These are phyloP conservation scores for Torymus auratus DNA, from an alignment of 2,888 invertebrate genomes.

Conservation along the genomic window DNA sequence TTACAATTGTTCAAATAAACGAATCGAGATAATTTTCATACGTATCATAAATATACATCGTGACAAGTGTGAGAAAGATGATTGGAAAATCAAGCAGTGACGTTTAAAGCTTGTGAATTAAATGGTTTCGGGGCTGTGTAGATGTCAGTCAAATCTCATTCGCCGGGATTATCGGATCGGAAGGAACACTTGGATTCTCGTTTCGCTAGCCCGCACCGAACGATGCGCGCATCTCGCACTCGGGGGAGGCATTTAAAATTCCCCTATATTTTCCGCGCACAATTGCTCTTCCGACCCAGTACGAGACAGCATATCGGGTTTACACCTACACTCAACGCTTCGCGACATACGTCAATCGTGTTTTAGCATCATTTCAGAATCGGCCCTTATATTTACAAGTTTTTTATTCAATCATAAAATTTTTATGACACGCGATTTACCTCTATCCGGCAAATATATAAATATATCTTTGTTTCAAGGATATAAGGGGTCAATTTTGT, in stretches of 20 bases:
- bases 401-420: constrained; percentile 34
- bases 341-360: not conserved
- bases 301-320: not conserved
- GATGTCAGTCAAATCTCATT: constrained; percentile 11
- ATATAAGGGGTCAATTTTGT: too few relatives aligned
- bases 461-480: not conserved
- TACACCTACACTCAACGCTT: not conserved
- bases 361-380: constrained; percentile 3
- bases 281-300: not conserved
- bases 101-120: not conserved
- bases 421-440: constrained; percentile 35
- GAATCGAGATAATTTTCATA: not conserved
- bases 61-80: not conserved
- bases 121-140: too few relatives aligned
- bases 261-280: not conserved
- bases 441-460: not conserved
- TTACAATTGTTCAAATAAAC: too few relatives aligned
- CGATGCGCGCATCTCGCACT: not conserved
- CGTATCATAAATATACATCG: constrained; percentile 5
- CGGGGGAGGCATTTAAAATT: too few relatives aligned
- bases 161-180: not conserved
- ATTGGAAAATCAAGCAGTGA: not conserved
- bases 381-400: not conserved
- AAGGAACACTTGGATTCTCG: not conserved
- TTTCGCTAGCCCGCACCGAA: not conserved